phyloP scores from a whole-genome alignment of 1,140 invertebrate genomes.

The Idris sp. region DNA sequence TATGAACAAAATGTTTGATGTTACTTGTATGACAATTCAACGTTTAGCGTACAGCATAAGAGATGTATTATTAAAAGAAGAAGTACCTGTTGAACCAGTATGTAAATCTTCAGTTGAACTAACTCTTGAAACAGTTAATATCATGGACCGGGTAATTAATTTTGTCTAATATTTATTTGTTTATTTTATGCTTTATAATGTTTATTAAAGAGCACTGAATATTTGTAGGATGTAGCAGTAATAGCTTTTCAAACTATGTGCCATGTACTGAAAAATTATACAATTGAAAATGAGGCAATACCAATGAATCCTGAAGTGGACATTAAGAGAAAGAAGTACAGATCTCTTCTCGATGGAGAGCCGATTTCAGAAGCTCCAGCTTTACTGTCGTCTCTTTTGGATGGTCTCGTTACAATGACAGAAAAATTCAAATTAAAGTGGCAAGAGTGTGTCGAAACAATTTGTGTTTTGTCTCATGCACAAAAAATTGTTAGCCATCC shows the following conservation, averaged over 20 bases:
- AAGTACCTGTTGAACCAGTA: slow-evolving; percentile 73
- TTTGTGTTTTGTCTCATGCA: slow-evolving; percentile 80
- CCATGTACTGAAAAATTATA: slow-evolving; percentile 82
- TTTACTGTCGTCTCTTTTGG: slow-evolving; percentile 81
- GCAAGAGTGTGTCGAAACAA: slow-evolving; percentile 84
- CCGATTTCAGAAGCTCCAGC: slow-evolving; percentile 74
- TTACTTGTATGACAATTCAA: slow-evolving; percentile 81
- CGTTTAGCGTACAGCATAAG: slow-evolving; percentile 81
- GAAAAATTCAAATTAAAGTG: slow-evolving; percentile 85
- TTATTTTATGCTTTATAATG: neutral
- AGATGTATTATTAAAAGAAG: slow-evolving; percentile 73
- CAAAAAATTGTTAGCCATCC: slow-evolving; percentile 79
- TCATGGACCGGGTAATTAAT: slow-evolving; percentile 81
- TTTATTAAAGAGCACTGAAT: slow-evolving; percentile 2
- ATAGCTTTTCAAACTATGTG: slow-evolving; percentile 85
- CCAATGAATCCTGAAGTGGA: slow-evolving; percentile 25
- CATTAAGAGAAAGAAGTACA: slow-evolving; percentile 37
- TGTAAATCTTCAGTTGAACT: slow-evolving; percentile 74
- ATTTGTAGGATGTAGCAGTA: slow-evolving; percentile 81
- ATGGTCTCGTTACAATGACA: slow-evolving; percentile 81
- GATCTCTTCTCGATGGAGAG: slow-evolving; percentile 64
- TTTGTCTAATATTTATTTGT: neutral
- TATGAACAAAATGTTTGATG: slow-evolving; percentile 81
- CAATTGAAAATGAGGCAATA: slow-evolving; percentile 22
- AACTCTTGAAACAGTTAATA: slow-evolving; percentile 79